A percentile compares a stretch with the other conserved stretches of the same genome.
These are phyloP conservation scores for Perca flavescens DNA, from an alignment of 2,113 vertebrate genomes.

Conservation along the genomic window DNA sequence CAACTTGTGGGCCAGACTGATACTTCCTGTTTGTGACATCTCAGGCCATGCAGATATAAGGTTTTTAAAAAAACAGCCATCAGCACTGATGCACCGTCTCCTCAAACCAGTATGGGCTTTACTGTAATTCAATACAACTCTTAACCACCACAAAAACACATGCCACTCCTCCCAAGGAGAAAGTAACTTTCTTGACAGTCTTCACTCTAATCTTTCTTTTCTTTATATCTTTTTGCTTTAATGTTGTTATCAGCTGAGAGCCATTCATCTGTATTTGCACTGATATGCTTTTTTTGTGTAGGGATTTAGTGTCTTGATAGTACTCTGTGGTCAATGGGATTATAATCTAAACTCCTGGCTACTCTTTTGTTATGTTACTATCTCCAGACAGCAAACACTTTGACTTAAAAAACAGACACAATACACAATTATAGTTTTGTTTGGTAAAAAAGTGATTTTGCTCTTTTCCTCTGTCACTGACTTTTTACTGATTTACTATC, in stretches of 20 bases:
- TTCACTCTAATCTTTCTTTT: not conserved
- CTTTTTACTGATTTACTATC: not conserved
- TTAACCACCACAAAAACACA: not conserved
- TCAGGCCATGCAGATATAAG: slow-evolving; percentile 7
- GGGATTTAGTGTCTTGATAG: slow-evolving; percentile 1
- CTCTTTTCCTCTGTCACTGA: slow-evolving; percentile 1
- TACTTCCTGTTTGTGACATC: slow-evolving; percentile 22
- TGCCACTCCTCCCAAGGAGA: not conserved
- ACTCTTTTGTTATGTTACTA: slow-evolving; percentile 5
- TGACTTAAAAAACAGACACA: not conserved
- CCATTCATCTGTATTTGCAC: too few species aligned
- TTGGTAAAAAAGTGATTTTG: not conserved
- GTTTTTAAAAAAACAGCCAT: slow-evolving; percentile 22
- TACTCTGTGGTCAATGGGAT: not conserved
- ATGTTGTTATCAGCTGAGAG: too few species aligned
- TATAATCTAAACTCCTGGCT: not conserved
- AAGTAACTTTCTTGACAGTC: not conserved
- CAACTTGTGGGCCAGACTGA: slow-evolving; percentile 5
- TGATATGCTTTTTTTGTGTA: not conserved
- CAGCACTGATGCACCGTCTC: not conserved
- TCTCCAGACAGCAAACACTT: not conserved
- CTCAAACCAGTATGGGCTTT: not conserved
- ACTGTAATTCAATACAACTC: slow-evolving; percentile 17
- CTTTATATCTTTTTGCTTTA: slow-evolving; percentile 31
- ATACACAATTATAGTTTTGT: not conserved